Percentiles rank a stretch among this genome's conserved stretches.
These are phyloP conservation scores for Tragulus kanchil DNA, from an alignment of 2,113 vertebrate genomes.

Conservation along the genomic window DNA sequence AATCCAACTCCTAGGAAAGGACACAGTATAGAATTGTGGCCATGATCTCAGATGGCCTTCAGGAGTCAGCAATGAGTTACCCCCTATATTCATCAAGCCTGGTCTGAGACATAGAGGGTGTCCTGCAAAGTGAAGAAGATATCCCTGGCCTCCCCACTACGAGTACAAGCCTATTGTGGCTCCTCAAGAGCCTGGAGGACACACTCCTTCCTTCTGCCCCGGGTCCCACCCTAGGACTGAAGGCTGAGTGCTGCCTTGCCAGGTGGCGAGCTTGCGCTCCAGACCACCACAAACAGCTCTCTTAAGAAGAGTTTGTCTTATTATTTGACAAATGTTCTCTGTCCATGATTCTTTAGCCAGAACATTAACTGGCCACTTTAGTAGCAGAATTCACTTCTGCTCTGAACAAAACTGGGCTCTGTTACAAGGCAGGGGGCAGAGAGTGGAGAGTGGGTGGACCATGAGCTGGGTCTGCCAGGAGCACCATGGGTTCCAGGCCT, in stretches of 20 bases:
- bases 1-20: no score
- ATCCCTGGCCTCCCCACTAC: no score
- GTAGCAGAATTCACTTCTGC: background rate
- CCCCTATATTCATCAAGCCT: background rate
- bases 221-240: background rate
- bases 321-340: background rate
- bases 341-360: background rate
- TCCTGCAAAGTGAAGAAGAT: background rate
- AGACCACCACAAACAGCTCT: background rate
- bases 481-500: no score
- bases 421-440: background rate
- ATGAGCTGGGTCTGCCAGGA: background rate
- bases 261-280: background rate
- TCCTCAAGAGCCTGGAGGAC: no score
- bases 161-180: no score
- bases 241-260: fast-evolving
- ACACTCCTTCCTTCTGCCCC: background rate
- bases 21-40: background rate
- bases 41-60: background rate
- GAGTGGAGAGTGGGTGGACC: background rate
- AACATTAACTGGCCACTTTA: background rate
- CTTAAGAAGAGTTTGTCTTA: background rate
- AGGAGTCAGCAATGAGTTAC: background rate
- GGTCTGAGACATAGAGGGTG: fast-evolving
- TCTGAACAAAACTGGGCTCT: background rate